Evolutionary conservation across 2,888 invertebrate species (phyloP).

Genomic region (Apamea sordens): DNA sequence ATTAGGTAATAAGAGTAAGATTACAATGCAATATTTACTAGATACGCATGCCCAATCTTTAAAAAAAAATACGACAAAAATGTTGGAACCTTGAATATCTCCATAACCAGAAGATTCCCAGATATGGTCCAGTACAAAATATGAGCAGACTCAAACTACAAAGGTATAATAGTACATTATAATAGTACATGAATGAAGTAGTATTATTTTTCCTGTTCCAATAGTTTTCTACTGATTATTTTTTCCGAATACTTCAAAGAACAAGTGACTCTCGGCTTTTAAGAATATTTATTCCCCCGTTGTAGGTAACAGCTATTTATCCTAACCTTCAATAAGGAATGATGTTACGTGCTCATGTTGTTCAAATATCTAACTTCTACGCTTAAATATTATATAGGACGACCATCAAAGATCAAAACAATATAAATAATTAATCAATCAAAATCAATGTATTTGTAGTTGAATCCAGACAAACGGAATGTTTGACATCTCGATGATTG

Average conservation of each 20-base stretch:
- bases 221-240: no score
- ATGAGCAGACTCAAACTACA: background rate
- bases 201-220: no score
- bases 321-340: background rate
- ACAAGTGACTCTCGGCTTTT: background rate
- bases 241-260: background rate
- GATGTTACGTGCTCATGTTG: background rate
- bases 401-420: slow-evolving; percentile 10
- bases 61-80: background rate
- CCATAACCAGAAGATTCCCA: background rate
- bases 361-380: background rate
- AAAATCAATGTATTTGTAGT: slow-evolving; percentile 9
- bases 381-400: background rate
- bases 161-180: no score
- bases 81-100: background rate
- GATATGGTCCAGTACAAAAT: background rate
- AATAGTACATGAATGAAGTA: no score
- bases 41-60: background rate
- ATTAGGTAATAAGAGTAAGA: background rate
- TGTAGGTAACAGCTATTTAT: background rate
- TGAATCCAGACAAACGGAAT: slow-evolving; percentile 39
- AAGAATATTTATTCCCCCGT: background rate
- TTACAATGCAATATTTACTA: background rate
- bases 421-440: slow-evolving; percentile 42
- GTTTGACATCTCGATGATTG: slow-evolving; percentile 38